phyloP scores from a whole-genome alignment of 2,797 vertebrate species.

The Falco naumanni region DNA sequence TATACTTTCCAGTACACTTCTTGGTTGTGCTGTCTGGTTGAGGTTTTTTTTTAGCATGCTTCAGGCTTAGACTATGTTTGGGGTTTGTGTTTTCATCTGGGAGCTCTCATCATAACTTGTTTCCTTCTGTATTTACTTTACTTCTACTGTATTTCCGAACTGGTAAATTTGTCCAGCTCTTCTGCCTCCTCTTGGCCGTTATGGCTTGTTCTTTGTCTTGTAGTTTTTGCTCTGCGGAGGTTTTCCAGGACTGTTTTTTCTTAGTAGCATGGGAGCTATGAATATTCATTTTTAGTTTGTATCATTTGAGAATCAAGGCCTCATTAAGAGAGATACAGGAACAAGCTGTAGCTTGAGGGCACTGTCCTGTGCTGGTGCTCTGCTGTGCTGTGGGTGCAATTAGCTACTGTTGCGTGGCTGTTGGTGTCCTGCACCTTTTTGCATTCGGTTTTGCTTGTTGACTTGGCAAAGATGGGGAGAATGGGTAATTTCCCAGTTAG shows the following conservation, averaged over 20 bases:
- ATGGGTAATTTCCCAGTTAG: background rate
- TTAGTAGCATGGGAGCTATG: background rate
- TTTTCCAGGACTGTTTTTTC: background rate
- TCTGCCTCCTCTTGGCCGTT: background rate
- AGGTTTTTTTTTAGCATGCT: background rate
- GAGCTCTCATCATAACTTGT: background rate
- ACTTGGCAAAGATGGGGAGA: background rate
- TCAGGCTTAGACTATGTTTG: background rate
- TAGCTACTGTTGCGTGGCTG: background rate
- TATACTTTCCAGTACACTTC: background rate
- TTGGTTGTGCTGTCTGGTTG: background rate
- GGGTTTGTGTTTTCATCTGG: background rate
- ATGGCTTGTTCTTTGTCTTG: background rate
- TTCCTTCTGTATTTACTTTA: background rate
- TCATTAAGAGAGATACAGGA: background rate
- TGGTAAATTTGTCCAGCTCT: background rate
- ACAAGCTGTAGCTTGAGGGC: background rate
- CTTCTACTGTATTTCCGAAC: background rate
- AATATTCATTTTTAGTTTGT: background rate
- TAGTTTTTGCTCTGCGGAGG: background rate
- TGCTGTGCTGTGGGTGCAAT: background rate
- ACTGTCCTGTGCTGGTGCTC: background rate
- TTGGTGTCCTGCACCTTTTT: background rate
- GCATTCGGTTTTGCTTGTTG: background rate
- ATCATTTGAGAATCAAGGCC: background rate